A percentile compares a stretch with the other conserved stretches of the same genome.
phyloP scores from a whole-genome alignment of 2,113 vertebrate genomes.

The Dasyprocta punctata region DNA sequence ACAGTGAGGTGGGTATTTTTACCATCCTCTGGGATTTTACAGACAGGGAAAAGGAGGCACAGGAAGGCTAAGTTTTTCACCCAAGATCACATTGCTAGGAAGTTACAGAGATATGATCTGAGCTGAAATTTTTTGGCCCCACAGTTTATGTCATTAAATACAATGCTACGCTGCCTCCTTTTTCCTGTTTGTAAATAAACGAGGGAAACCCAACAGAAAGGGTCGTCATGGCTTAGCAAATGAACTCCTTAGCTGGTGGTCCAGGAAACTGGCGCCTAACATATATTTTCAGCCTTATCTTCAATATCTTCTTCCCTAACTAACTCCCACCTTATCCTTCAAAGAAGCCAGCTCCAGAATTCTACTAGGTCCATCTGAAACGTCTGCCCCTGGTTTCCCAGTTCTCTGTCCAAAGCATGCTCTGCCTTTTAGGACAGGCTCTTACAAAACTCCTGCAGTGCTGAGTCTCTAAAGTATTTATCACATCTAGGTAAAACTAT shows the following conservation, averaged over 20 bases:
- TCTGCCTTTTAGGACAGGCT: neutral
- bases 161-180: neutral
- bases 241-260: neutral
- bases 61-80: neutral
- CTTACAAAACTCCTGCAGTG: neutral
- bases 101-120: neutral
- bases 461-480: neutral
- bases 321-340: neutral
- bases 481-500: neutral
- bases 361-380: neutral
- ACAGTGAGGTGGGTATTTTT: neutral
- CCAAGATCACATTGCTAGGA: neutral
- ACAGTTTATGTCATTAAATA: neutral
- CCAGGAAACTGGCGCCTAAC: neutral
- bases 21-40: neutral
- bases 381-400: neutral
- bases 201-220: neutral
- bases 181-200: neutral
- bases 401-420: too few species aligned
- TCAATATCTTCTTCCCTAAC: neutral
- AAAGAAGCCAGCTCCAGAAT: neutral
- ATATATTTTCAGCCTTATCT: neutral
- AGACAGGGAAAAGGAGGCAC: neutral
- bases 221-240: neutral
- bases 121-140: neutral